phyloP scores from a whole-genome alignment of 2,888 invertebrate species.

The Dynastes maya region DNA sequence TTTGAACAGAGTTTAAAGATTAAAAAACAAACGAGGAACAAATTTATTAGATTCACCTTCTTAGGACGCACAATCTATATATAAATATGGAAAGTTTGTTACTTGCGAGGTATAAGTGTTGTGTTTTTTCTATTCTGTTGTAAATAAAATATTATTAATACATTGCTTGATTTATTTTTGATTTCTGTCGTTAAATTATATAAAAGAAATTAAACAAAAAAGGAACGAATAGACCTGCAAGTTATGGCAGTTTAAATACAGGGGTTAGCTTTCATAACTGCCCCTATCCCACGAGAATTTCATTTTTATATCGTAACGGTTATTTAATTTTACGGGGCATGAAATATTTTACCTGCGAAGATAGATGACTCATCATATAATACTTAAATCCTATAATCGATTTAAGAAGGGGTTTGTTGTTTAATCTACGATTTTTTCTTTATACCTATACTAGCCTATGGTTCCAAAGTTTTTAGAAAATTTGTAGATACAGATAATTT shows the following conservation, averaged over 20 bases:
- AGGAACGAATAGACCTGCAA: not conserved
- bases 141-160: conserved; percentile 42
- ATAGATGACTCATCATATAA: conserved; percentile 3
- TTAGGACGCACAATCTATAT: no score
- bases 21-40: not conserved
- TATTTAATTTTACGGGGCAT: conserved; percentile 25
- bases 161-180: not conserved
- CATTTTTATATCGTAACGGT: conserved; percentile 40
- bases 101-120: not conserved
- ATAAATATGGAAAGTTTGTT: conserved; percentile 10
- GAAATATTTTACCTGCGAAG: conserved; percentile 20
- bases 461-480: no score
- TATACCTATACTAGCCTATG: no score
- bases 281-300: conserved; percentile 3
- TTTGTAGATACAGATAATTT: no score
- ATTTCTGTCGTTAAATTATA: not conserved
- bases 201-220: not conserved
- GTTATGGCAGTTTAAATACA: not conserved
- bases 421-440: no score
- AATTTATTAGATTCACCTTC: no score
- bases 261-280: not conserved
- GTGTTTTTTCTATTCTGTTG: conserved; percentile 39
- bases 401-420: no score
- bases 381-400: not conserved
- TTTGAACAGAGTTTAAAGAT: no score